Percentiles rank a stretch among this genome's conserved stretches.
These are phyloP conservation scores for Scaptomyza flava DNA, from an alignment of 2,888 invertebrate genomes.

Conservation along the genomic window DNA sequence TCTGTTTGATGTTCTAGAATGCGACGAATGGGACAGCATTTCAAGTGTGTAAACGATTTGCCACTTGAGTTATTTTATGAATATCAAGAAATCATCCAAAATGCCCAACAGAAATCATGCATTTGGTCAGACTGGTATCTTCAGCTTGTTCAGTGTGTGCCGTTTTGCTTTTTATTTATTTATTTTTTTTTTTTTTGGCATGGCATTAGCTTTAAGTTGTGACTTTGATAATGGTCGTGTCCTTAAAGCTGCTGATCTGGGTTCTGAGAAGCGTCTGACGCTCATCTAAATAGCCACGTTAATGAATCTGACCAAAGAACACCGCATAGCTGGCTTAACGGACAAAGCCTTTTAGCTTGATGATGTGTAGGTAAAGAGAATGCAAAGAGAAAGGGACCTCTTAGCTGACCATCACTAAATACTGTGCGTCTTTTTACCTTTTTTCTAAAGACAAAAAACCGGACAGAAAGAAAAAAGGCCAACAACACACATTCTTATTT, in stretches of 20 bases:
- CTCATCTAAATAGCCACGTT: conserved; percentile 80
- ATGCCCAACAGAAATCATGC: conserved; percentile 42
- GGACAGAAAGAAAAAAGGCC: conserved; percentile 42
- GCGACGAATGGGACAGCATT: conserved; percentile 74
- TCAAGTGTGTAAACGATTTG: conserved; percentile 83
- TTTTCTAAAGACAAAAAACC: conserved; percentile 60
- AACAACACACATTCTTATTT: conserved; percentile 56
- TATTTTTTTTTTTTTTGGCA: background rate
- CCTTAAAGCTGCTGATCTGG: conserved; percentile 40
- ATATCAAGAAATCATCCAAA: conserved; percentile 76
- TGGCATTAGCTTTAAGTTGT: conserved; percentile 55
- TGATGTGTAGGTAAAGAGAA: conserved; percentile 22
- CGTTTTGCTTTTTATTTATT: background rate
- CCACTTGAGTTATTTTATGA: conserved; percentile 82
- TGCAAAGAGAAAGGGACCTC: background rate
- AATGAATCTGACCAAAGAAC: conserved; percentile 77
- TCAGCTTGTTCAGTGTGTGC: conserved; percentile 4
- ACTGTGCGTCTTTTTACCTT: conserved; percentile 62
- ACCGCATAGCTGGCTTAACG: conserved; percentile 69
- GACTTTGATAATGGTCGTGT: conserved; percentile 40
- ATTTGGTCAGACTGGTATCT: conserved; percentile 28
- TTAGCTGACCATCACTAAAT: conserved; percentile 62
- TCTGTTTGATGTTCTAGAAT: conserved; percentile 59
- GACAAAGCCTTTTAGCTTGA: conserved; percentile 69
- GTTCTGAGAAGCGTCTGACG: conserved; percentile 46